Evolutionary conservation across 1,140 invertebrate genomes (phyloP), one percentile per base, ranked within the genome.

Genomic region (Drosophila kohkoa): DNA sequence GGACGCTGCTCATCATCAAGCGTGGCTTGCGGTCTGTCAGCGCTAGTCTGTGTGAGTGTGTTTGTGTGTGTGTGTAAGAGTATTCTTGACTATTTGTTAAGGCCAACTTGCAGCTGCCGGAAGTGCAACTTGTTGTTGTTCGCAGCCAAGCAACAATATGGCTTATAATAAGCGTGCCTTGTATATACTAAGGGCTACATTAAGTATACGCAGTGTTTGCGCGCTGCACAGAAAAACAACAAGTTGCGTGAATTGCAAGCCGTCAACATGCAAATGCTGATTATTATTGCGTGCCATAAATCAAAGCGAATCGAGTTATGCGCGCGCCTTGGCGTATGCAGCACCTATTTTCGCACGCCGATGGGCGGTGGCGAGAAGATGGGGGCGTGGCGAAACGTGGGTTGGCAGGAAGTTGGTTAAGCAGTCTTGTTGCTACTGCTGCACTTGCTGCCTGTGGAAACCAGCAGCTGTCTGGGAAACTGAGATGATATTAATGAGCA

Each of bases 241-340:
- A 62, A 16, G 38, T 58, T 60, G 28, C 13, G 30, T 52, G 38
- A 10, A 16, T 48, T 10, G 38, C 32, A 15, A 57, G 48, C 52
- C 63, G 35, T 68, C 62, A 77, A 83, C 80, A 81, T 88, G 83
- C 74, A 87, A 88, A 89, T 85, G 62, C 62, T 77, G 85, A 88
- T 87, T 87, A 83, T 88, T 88, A 89, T 88, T 88, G 85, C 85
- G 78, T 76, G 73, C 81, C 77, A 83, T 89, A 88, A 88, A 88
- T 88, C 85, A 89, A 75, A 88, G 52, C 59, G 65, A 81, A 89
- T 88, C 77, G 78, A 89, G 85, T 79, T 89, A 83, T 83, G 77
- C 71, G 78, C 85, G 70, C 83, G 71, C 83, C 71, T 79, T 79
- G 66, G 54, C 48, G 79, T 68, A 72, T 82, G 82, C 76, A 79